These are phyloP conservation scores for Drosophila bunnanda DNA, from an alignment of 2,888 invertebrate genomes.

Conservation along the genomic window DNA sequence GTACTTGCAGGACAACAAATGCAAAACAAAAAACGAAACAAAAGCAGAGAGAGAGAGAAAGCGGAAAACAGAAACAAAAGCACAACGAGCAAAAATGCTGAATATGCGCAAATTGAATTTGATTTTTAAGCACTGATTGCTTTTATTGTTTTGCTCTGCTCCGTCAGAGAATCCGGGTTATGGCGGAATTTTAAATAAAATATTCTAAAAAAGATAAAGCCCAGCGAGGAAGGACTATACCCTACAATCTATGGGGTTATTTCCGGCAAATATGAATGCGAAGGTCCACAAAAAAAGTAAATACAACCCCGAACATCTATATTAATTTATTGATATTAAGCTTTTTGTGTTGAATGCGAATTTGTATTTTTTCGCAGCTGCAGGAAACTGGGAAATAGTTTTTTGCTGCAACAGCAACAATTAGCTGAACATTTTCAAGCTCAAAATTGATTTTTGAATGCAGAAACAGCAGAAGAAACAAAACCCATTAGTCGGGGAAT, in stretches of 20 bases:
- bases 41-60: conserved; percentile 9
- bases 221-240: background rate
- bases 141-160: conserved; percentile 67
- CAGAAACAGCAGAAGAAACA: conserved; percentile 15
- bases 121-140: conserved; percentile 79
- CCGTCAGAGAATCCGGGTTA: conserved; percentile 14
- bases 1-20: conserved; percentile 35
- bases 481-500: conserved; percentile 56
- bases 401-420: conserved; percentile 28
- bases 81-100: conserved; percentile 64
- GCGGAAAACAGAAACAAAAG: conserved; percentile 41
- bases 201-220: conserved; percentile 59
- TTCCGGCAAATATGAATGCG: conserved; percentile 2
- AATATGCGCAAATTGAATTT: conserved; percentile 79
- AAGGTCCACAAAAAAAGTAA: conserved; percentile 9
- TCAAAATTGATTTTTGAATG: conserved; percentile 42
- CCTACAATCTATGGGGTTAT: conserved; percentile 2
- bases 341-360: conserved; percentile 50
- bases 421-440: conserved; percentile 21
- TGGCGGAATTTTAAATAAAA: conserved; percentile 64
- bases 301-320: conserved; percentile 10
- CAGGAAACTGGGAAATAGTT: conserved; percentile 30
- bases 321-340: conserved; percentile 65
- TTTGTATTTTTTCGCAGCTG: conserved; percentile 36
- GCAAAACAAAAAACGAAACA: conserved; percentile 18